A percentile compares a stretch with the other conserved stretches of the same genome.
Conservation (phyloP, 2,113 vertebrate species). For the Mustelus asterias region DNA sequence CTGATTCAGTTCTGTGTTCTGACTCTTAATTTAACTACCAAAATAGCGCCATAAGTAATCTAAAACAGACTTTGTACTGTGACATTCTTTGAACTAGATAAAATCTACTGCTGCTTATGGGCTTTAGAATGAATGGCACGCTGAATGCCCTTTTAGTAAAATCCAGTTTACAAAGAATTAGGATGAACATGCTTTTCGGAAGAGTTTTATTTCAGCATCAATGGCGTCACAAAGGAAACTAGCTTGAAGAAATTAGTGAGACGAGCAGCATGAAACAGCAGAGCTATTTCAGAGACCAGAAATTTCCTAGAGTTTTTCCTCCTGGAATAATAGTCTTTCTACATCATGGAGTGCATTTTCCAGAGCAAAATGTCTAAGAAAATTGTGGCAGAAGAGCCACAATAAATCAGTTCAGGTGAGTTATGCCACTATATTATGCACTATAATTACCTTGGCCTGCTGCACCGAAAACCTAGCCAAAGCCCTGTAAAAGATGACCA, state of each 20-base stretch:
- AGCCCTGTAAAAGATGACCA: background rate
- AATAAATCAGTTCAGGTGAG: too few relatives aligned
- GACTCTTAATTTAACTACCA: slow-evolving; percentile 9
- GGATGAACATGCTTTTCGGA: background rate
- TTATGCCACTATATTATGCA: background rate
- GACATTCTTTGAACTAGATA: background rate
- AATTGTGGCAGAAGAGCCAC: background rate
- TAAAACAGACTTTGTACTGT: background rate
- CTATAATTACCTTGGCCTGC: background rate
- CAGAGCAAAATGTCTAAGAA: background rate
- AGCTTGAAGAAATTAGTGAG: background rate
- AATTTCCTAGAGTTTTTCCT: background rate
- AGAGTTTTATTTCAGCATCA: background rate
- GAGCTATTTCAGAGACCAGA: background rate
- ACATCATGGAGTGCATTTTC: background rate
- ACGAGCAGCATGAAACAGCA: background rate
- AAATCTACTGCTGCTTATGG: background rate
- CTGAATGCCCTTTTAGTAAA: background rate
- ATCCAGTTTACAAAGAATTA: background rate
- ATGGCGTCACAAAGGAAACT: background rate
- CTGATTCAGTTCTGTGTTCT: background rate
- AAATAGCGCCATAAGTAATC: background rate
- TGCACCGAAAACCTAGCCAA: background rate
- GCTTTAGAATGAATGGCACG: background rate
- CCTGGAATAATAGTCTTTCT: background rate